Percentiles rank a stretch among this genome's conserved stretches.
Evolutionary conservation across 2,888 invertebrate species (phyloP).

Genomic region (Gisinianus flammeolus): DNA sequence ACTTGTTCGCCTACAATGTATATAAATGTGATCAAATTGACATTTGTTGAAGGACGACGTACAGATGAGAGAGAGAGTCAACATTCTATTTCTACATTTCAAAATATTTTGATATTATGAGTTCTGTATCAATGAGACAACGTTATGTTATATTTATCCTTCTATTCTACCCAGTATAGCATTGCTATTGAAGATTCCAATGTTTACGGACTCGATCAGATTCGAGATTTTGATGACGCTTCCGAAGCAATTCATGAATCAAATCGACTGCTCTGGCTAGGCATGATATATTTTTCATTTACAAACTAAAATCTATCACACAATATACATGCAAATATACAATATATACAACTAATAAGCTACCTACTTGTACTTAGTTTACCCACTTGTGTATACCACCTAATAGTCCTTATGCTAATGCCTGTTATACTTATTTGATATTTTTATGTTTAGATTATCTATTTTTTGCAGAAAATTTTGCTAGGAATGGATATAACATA

Average conservation of each 20-base stretch:
- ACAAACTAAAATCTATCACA: conserved; percentile 22
- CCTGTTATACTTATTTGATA: too few relatives aligned
- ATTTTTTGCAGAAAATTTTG: too few relatives aligned
- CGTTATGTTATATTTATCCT: conserved; percentile 54
- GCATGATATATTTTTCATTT: conserved; percentile 45
- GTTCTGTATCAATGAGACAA: not conserved
- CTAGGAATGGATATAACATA: not conserved
- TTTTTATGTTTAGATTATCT: too few relatives aligned
- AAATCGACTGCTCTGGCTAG: conserved; percentile 55
- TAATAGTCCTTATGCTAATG: too few relatives aligned
- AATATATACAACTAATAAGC: too few relatives aligned
- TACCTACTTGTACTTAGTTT: too few relatives aligned
- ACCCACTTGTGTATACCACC: too few relatives aligned
- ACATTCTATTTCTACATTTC: not conserved
- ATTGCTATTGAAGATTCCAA: conserved; percentile 49
- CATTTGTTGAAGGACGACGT: too few relatives aligned
- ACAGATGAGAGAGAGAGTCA: too few relatives aligned
- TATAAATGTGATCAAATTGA: too few relatives aligned
- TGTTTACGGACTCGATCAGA: conserved; percentile 50
- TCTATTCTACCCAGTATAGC: conserved; percentile 52
- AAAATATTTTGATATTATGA: not conserved
- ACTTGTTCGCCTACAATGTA: too few relatives aligned
- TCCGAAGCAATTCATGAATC: conserved; percentile 51
- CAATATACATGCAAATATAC: too few relatives aligned
- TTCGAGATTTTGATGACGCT: conserved; percentile 56